Base-by-base conservation (phyloP, 2,888 invertebrate genomes). In the Hyposoter didymator region DNA sequence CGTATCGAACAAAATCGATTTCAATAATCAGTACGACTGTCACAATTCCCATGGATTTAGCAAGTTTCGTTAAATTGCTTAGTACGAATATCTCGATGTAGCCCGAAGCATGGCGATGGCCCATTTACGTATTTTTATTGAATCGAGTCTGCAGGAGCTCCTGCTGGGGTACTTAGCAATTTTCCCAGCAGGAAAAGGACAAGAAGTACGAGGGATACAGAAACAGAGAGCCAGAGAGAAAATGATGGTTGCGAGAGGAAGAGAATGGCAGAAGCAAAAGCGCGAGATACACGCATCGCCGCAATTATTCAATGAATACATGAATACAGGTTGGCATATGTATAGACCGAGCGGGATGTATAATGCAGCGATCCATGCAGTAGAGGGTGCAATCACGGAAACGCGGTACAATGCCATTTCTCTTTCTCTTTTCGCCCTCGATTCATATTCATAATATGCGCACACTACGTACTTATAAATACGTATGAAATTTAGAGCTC, bases 251-350 rank as follows among this genome's bases (percentile, higher is more conserved):
- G 22, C 5, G 59, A 70, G 59, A 70, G 47, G 62, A 69, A 45
- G 14, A 74, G 72, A 64, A 74, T 52, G 70, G 82, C 22, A 75
- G 17, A 67, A 80, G 49, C 39, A 75, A 55, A 55, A 82, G 78
- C 69, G 74, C 70, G 72, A 59, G 90, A 90, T 89, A 90, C 90
- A 90, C 89, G 90, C 89, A 89, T 91, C 90, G n/a, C 90, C 88
- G 88, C 91, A 92, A 92, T 92, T 92, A 92, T 92, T 92, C 92
- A 91, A 92, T 92, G 92, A 92, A 92, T 92, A 91, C 90, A 92
- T 92, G 92, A 92, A 92, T 92, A 91, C 86, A 86, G 79, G 86
- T 84, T 87, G 88, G 87, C 75, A 87, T 86, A 84, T 86, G 10
- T n/a, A n/a, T n/a, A n/a, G n/a, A n/a, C n/a, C n/a, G 39, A 64